phyloP scores from a whole-genome alignment of 2,797 vertebrate genomes.

The Poeciliopsis turneri region DNA sequence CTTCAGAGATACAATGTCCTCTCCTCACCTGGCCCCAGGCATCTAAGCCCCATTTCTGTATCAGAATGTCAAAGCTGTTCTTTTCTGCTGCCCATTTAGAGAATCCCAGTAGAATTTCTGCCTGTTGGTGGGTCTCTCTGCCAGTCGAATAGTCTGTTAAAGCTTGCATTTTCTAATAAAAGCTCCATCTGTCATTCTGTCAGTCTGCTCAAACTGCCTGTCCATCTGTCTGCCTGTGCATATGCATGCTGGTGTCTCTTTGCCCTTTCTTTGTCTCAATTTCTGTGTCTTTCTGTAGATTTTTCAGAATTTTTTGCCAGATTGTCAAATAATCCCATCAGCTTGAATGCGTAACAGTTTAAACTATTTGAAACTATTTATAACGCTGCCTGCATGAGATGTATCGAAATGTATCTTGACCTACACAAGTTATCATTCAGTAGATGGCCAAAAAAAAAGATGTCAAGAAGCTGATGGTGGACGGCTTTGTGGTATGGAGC shows the following conservation, averaged over 20 bases:
- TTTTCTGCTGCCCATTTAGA: conserved; percentile 53
- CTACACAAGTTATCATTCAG: conserved; percentile 18
- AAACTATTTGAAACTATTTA: conserved; percentile 32
- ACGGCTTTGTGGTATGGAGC: too few species aligned
- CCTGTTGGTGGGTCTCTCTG: conserved; percentile 49
- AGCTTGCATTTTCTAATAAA: conserved; percentile 60
- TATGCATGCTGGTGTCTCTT: conserved; percentile 37
- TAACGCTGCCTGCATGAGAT: not conserved
- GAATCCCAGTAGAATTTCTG: conserved; percentile 64
- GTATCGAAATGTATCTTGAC: conserved; percentile 15
- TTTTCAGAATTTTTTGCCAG: conserved; percentile 45
- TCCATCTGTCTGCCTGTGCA: conserved; percentile 64
- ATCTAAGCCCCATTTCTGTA: conserved; percentile 54
- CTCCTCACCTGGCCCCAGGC: conserved; percentile 57
- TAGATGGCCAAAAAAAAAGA: not conserved
- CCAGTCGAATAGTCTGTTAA: conserved; percentile 53
- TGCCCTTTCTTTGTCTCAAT: conserved; percentile 29
- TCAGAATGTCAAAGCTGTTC: conserved; percentile 66
- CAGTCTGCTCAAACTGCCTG: conserved; percentile 56
- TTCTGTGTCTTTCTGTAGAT: conserved; percentile 22
- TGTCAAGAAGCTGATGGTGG: not conserved
- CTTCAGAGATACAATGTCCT: conserved; percentile 64
- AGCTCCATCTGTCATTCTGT: conserved; percentile 65
- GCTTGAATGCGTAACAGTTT: conserved; percentile 25
- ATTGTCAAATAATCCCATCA: conserved; percentile 43